Percentiles rank a stretch among this genome's conserved stretches.
These are phyloP conservation scores for Scopus umbretta DNA, from an alignment of 2,113 vertebrate genomes.

Conservation along the genomic window DNA sequence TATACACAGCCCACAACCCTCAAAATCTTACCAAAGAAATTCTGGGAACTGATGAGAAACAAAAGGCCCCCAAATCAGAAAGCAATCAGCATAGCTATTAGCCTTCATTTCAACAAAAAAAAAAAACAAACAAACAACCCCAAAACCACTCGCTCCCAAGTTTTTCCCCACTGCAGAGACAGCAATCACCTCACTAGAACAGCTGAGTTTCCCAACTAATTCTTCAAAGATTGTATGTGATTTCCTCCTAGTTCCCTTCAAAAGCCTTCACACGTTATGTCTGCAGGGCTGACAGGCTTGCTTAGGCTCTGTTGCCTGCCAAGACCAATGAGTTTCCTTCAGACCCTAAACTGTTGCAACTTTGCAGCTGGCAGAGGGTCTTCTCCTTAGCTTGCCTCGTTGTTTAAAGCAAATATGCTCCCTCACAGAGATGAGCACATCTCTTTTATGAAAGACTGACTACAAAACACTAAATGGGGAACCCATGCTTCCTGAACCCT, in stretches of 20 bases:
- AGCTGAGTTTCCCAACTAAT: background rate
- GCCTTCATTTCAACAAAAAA: background rate
- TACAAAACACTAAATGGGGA: background rate
- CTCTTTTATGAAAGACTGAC: background rate
- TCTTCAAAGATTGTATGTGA: background rate
- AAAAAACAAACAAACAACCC: too few relatives aligned
- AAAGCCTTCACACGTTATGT: background rate
- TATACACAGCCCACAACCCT: background rate
- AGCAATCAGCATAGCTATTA: background rate
- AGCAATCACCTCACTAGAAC: background rate
- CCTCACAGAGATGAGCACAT: background rate
- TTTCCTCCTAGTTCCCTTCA: background rate
- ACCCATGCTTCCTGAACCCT: background rate
- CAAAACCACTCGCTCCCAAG: accelerated
- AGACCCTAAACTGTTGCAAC: background rate
- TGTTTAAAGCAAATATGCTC: background rate
- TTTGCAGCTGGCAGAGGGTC: background rate
- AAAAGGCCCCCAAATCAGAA: background rate
- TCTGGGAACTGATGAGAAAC: background rate
- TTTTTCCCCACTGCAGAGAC: background rate
- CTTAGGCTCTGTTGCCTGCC: background rate
- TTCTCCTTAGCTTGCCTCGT: background rate
- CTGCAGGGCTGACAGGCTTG: background rate
- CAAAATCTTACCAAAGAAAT: background rate
- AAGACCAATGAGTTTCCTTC: background rate